Base-by-base conservation (phyloP, 1,140 invertebrate species). In the Drosophila sturtevanti region DNA sequence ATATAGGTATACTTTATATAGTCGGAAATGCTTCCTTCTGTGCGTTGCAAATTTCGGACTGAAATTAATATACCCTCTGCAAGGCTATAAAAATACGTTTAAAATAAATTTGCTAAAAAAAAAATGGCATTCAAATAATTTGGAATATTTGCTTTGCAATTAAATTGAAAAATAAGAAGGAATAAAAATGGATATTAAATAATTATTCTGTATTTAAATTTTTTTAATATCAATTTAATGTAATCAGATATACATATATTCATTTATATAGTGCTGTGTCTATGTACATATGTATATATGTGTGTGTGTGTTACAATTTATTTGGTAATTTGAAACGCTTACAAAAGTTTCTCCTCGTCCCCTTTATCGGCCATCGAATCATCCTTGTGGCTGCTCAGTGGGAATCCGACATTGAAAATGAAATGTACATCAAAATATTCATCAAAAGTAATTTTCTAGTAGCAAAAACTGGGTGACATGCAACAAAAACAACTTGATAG, bases 391-490 rank as follows among this genome's bases (percentile, higher is more conserved):
- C 24, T 9, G 67, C 75, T 51, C 84, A 56, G 71, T 76, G 80
- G 79, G 79, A 82, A 73, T 81, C 75, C 52, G 24, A 44, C 60
- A 67, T 56, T 56, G 41, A 14, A 67, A 71, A 76, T 80, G 62
- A 77, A 86, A 86, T 75, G 81, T 81, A 81, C 82, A 87, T 86
- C 82, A 81, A 81, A 86, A 87, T 86, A 81, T 78, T 77, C 89
- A 89, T 87, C 84, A 87, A 87, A 84, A 79, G 79, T 89, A 89
- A 87, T 87, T 82, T 82, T 31, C 27, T 31, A 31, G 27, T 31
- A 6, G 69, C 72, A 82, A 68, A 68, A 81, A 63, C 51, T 38
- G 62, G 61, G 21, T 51, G 62, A 35, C 61, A 64, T 51, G 61
- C 68, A 56, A 31, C 74, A 60, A 63, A 60, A 16, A 10, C 12